Conservation (phyloP, 1,140 invertebrate genomes). For the Globodera ellingtonae region DNA sequence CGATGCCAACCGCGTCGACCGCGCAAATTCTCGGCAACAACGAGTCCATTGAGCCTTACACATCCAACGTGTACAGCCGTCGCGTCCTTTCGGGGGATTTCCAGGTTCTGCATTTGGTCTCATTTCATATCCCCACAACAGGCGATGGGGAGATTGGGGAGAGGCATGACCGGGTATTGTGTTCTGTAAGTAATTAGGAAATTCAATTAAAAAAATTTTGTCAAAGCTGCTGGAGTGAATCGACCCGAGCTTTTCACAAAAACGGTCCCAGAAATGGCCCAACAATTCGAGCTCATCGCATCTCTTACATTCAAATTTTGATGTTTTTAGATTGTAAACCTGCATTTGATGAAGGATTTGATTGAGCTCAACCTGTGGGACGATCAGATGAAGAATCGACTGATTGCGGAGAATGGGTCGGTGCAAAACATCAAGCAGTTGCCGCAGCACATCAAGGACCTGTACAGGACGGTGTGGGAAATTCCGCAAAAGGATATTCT, state of each 20-base stretch:
- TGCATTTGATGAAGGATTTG: constrained; percentile 89
- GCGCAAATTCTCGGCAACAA: constrained; percentile 99
- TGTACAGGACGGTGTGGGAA: constrained; percentile 99
- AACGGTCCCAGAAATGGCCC: too few relatives aligned
- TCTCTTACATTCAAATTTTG: constrained; percentile 10
- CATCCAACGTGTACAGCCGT: constrained; percentile 92
- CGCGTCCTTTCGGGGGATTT: constrained; percentile 88
- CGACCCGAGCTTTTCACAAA: too few relatives aligned
- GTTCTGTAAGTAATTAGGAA: too few relatives aligned
- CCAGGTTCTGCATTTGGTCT: constrained; percentile 68
- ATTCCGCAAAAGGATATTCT: constrained; percentile 90
- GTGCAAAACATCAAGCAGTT: constrained; percentile 87
- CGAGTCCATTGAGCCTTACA: constrained; percentile 97
- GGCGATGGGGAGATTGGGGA: too few relatives aligned
- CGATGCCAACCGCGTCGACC: constrained; percentile 98
- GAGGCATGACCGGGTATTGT: too few relatives aligned
- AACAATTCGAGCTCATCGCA: too few relatives aligned
- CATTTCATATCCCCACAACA: background rate
- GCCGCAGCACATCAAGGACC: constrained; percentile 82
- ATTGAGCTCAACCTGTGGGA: constrained; percentile 88
- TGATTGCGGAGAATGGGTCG: constrained; percentile 88
- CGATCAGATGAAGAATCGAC: constrained; percentile 91
- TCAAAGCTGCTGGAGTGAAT: too few relatives aligned
- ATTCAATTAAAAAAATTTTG: too few relatives aligned
- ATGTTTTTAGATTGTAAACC: constrained; percentile 84